Evolutionary conservation across 2,888 invertebrate species (phyloP).

Genomic region (Gymnoscelis rufifasciata): DNA sequence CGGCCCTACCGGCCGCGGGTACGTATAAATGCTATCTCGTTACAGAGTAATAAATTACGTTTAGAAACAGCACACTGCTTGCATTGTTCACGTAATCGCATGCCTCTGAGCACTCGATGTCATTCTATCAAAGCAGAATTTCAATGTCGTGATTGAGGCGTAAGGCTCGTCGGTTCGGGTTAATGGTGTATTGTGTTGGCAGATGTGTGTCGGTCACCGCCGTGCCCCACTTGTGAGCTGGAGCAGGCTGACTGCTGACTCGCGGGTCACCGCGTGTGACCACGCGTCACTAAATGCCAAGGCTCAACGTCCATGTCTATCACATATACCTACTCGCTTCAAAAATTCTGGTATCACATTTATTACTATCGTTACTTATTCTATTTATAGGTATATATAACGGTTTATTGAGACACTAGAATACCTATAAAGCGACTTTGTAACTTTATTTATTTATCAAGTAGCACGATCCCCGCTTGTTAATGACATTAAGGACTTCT

Average conservation of each 20-base stretch:
- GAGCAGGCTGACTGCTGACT: constrained; percentile 34
- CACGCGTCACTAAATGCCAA: constrained; percentile 62
- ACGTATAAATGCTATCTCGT: constrained; percentile 18
- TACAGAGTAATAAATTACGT: constrained; percentile 32
- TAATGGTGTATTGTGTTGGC: constrained; percentile 67
- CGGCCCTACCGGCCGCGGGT: constrained; percentile 18
- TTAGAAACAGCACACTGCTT: constrained; percentile 38
- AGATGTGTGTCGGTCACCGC: constrained; percentile 40
- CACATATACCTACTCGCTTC: constrained; percentile 11
- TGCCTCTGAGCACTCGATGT: constrained; percentile 57
- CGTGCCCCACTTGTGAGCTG: constrained; percentile 51
- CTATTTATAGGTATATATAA: no score
- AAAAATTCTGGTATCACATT: background rate
- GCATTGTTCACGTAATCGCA: constrained; percentile 49
- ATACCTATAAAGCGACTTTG: background rate
- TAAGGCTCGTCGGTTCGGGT: constrained; percentile 42
- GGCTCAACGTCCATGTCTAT: constrained; percentile 35
- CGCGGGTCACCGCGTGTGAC: constrained; percentile 57
- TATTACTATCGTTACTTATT: no score
- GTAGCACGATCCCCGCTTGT: constrained; percentile 3
- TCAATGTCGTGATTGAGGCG: constrained; percentile 60
- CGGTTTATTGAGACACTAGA: no score
- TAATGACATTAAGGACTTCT: constrained; percentile 4
- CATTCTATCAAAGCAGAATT: constrained; percentile 52
- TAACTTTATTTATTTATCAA: constrained; percentile 2